Percentiles rank a stretch among this genome's conserved stretches.
phyloP scores from a whole-genome alignment of 92 coral and sea anemone species.

The Zoanthus sociatus region DNA sequence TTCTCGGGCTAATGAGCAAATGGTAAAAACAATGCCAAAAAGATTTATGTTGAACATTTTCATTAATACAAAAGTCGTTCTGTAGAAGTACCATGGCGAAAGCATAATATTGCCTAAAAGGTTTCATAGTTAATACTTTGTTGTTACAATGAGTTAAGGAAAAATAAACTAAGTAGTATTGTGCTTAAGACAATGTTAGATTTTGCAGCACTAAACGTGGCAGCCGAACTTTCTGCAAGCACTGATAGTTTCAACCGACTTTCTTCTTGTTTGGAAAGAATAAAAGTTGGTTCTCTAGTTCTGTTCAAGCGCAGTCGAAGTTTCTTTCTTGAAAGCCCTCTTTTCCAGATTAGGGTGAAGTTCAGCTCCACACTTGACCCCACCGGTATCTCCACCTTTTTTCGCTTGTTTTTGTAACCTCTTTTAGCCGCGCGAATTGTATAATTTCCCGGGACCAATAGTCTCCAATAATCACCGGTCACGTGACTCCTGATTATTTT shows the following conservation, averaged over 20 bases:
- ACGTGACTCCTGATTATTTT: slow-evolving; percentile 74
- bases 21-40: too few species aligned
- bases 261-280: slow-evolving; percentile 18
- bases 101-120: not conserved
- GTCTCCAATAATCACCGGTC: slow-evolving; percentile 95
- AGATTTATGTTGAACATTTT: too few species aligned
- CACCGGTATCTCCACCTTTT: slow-evolving; percentile 67
- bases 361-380: slow-evolving; percentile 67
- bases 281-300: not conserved
- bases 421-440: slow-evolving; percentile 74
- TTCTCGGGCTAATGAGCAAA: too few species aligned
- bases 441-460: slow-evolving; percentile 88
- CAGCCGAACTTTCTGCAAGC: slow-evolving; percentile 11
- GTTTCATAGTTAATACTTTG: not conserved
- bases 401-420: slow-evolving; percentile 68
- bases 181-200: not conserved
- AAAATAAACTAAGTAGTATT: not conserved
- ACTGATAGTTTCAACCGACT: slow-evolving; percentile 8
- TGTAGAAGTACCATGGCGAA: not conserved
- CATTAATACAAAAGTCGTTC: too few species aligned
- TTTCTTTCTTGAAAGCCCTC: not conserved
- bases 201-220: not conserved
- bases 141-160: slow-evolving; percentile 1
- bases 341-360: slow-evolving; percentile 70
- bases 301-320: not conserved